Base-by-base conservation (phyloP, 2,797 vertebrate genomes). In the Cyclura pinguis region DNA sequence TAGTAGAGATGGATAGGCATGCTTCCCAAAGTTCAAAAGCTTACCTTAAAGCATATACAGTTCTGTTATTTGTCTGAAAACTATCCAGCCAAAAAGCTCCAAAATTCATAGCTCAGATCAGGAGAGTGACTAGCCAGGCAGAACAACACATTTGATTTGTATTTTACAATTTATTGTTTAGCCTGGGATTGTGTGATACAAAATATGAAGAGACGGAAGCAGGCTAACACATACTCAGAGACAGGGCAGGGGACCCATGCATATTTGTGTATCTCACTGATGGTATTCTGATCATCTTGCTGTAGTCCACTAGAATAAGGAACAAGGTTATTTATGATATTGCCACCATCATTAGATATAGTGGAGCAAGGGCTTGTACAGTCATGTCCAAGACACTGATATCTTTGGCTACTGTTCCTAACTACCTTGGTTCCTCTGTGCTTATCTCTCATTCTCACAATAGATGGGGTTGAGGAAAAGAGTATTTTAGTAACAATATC, bases 11-110 rank as follows among this genome's bases (percentile, higher is more conserved):
- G 76, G 84, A 95, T 84, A 74, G 87, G 89, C 85, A 90, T 95
- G 94, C 94, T 95, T 96, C 93, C 96, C 96, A 95, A 95, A 93
- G 89, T 94, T 94, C 87, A 93, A 29, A 93, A 80, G 55, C 89
- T 93, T 91, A 89, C 73, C 80, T 89, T 85, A 86, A 80, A 80
- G 59, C 38, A 78, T 10, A 85, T 72, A 62, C 2, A 73, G 8
- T 18, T 80, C 13, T 59, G 32, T 62, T 72, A n/a, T 67, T 67
- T n/a, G 38, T 64, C 12, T 16, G 20, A 38, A 29, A 59, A 16
- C 76, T 91, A 92, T 94, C 93, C 94, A 96, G 93, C 90, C 95
- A 93, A 88, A 55, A 59, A 52, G 32, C 62, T 38, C 55, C 83
- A 94, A 92, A 84, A 47, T 77, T 77, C 12, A 92, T n/a, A 42